Percentiles rank a stretch among this genome's conserved stretches.
phyloP scores from a whole-genome alignment of 2,113 vertebrate genomes.

The Nothoprocta pentlandii region DNA sequence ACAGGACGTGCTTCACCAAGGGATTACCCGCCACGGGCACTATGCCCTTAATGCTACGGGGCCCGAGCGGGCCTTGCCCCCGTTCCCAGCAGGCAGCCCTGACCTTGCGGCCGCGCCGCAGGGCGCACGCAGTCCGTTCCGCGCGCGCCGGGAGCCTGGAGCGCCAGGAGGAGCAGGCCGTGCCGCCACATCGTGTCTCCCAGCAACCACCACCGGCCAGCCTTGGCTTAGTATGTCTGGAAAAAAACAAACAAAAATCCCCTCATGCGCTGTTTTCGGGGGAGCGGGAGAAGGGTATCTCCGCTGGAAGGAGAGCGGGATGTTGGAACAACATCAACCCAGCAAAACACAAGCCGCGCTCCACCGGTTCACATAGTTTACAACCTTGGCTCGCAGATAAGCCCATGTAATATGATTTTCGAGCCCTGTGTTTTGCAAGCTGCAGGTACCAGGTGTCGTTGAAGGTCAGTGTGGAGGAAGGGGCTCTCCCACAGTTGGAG shows the following conservation, averaged over 20 bases:
- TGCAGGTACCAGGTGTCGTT: conserved; percentile 68
- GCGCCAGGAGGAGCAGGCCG: conserved; percentile 46
- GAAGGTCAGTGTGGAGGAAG: conserved; percentile 67
- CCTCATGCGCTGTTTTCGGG: conserved; percentile 25
- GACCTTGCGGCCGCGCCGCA: not conserved
- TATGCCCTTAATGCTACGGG: not conserved
- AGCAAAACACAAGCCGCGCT: not conserved
- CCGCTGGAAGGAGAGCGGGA: not conserved
- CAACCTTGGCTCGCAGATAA: conserved; percentile 65
- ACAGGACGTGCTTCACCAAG: rapidly evolving
- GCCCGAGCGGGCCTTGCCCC: rapidly evolving
- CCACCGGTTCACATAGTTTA: conserved; percentile 6
- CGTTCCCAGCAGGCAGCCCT: not conserved
- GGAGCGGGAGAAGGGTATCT: not conserved
- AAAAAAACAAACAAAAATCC: not conserved
- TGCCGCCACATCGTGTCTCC: conserved; percentile 1
- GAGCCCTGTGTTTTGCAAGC: conserved; percentile 43
- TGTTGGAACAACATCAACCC: conserved; percentile 12
- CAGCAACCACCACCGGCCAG: conserved; percentile 2
- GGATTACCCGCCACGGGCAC: not conserved
- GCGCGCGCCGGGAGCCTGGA: conserved; percentile 23
- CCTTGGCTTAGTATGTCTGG: not conserved
- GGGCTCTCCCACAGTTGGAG: conserved; percentile 51
- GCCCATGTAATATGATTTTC: not conserved
- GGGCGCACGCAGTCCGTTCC: not conserved